These are phyloP conservation scores for Aporrectodea caliginosa DNA, from an alignment of 1,140 invertebrate genomes.

Conservation along the genomic window DNA sequence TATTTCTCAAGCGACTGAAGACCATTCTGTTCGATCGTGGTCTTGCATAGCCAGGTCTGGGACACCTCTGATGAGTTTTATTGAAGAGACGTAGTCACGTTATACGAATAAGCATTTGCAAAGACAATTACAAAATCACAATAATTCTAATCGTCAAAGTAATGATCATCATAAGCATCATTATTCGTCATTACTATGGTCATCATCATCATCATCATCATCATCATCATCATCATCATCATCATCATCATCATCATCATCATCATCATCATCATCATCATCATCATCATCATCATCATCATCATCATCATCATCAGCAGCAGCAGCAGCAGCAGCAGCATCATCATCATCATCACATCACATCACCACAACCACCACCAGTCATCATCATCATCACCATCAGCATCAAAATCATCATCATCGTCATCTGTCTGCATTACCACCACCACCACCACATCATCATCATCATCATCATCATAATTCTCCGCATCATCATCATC, in stretches of 20 bases:
- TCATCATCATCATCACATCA: constrained; percentile 26
- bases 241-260: constrained; percentile 24
- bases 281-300: constrained; percentile 4
- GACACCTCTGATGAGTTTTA: no score
- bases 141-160: no score
- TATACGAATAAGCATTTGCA: no score
- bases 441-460: background rate
- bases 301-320: background rate
- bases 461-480: background rate
- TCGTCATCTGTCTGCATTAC: constrained; percentile 3
- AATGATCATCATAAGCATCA: background rate
- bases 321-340: constrained; percentile 5
- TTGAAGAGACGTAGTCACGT: no score
- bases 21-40: no score
- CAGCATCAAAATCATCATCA: constrained; percentile 21
- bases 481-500: constrained; percentile 20
- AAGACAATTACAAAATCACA: no score
- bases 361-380: no score
- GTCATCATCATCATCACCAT: constrained; percentile 25
- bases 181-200: background rate
- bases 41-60: no score
- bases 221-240: constrained; percentile 27
- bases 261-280: constrained; percentile 25
- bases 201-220: constrained; percentile 25
- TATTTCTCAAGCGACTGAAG: no score